Evolutionary conservation across 2,797 vertebrate genomes (phyloP).

Genomic region (Trachurus trachurus): DNA sequence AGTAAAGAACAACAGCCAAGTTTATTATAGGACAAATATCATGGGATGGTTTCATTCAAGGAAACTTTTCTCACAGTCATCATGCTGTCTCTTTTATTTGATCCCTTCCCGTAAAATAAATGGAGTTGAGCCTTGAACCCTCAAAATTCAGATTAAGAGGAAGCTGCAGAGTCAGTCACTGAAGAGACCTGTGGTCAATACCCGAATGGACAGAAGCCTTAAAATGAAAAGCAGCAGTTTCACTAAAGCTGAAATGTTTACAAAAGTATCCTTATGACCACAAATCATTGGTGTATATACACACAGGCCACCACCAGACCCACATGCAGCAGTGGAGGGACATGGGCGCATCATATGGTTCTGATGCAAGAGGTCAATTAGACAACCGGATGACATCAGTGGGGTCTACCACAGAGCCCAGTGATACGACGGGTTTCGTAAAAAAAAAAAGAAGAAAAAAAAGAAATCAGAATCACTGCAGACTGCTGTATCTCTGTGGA

Average conservation of each 20-base stretch:
- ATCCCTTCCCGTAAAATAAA: background rate
- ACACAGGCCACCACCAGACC: conserved; percentile 42
- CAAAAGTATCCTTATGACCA: conserved; percentile 58
- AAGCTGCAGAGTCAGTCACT: conserved; percentile 13
- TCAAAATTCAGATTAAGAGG: background rate
- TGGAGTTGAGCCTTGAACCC: background rate
- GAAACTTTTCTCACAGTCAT: background rate
- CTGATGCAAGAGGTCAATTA: conserved; percentile 53
- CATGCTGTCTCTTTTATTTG: too few relatives aligned
- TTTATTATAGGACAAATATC: background rate
- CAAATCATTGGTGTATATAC: conserved; percentile 61
- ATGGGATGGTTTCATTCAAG: background rate
- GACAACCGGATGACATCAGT: conserved; percentile 63
- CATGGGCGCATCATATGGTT: conserved; percentile 40
- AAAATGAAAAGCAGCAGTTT: conserved; percentile 61
- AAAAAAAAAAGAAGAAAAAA: too few relatives aligned
- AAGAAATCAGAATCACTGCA: conserved; percentile 14
- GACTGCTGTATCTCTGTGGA: conserved; percentile 17
- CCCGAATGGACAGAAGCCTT: conserved; percentile 46
- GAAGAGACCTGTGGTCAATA: conserved; percentile 15
- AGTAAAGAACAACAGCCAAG: background rate
- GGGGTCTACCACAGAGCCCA: conserved; percentile 48
- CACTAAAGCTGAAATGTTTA: conserved; percentile 67
- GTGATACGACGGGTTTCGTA: conserved; percentile 19
- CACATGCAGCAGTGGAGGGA: conserved; percentile 38